phyloP scores from a whole-genome alignment of 2,113 vertebrate genomes.

The Pseudorhombus dupliciocellatus region DNA sequence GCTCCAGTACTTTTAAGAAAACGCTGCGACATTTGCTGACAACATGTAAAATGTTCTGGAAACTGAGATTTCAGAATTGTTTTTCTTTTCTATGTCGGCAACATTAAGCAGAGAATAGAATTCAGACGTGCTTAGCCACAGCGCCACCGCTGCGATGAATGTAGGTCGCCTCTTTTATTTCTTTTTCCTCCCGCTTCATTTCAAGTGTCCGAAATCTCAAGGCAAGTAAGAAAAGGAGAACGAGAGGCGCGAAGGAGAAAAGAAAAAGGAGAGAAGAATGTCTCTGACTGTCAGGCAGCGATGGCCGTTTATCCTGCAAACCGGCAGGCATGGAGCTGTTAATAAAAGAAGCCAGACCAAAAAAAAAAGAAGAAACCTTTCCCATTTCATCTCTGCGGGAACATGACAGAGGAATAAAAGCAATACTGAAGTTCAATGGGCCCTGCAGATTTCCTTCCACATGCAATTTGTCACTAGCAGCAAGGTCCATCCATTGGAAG shows the following conservation, averaged over 20 bases:
- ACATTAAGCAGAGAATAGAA: conserved; percentile 43
- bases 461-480: conserved; percentile 72
- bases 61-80: conserved; percentile 17
- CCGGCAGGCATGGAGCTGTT: conserved; percentile 52
- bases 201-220: conserved; percentile 46
- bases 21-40: conserved; percentile 8
- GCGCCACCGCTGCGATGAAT: conserved; percentile 36
- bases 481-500: conserved; percentile 43
- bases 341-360: conserved; percentile 49
- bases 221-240: conserved; percentile 16
- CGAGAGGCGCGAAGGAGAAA: neutral
- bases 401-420: conserved; percentile 71
- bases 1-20: neutral
- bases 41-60: conserved; percentile 21
- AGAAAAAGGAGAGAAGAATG: conserved; percentile 33
- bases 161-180: conserved; percentile 9
- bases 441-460: conserved; percentile 69
- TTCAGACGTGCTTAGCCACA: conserved; percentile 5
- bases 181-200: conserved; percentile 28
- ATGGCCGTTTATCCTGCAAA: conserved; percentile 61
- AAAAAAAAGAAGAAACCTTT: conserved; percentile 42
- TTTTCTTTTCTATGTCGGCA: conserved; percentile 27
- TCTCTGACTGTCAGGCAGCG: conserved; percentile 50
- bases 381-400: conserved; percentile 72
- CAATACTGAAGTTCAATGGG: conserved; percentile 70